Percentiles rank a stretch among this genome's conserved stretches.
phyloP scores from a whole-genome alignment of 1,140 invertebrate genomes.

The Proales similis region DNA sequence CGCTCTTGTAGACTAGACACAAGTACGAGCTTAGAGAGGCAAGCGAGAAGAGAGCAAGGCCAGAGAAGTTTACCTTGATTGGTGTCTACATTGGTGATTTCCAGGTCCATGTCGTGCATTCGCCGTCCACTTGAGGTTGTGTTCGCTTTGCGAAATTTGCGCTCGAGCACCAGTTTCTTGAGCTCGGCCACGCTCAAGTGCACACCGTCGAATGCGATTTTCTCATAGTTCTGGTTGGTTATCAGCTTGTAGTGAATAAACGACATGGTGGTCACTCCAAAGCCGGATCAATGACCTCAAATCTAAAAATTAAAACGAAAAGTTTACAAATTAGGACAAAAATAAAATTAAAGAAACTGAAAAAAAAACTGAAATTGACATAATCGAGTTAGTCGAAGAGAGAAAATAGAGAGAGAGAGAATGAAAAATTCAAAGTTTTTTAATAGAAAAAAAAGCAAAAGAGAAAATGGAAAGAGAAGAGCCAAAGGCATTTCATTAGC shows the following conservation, averaged over 20 bases:
- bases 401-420: too few species aligned
- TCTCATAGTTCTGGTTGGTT: conserved; percentile 36
- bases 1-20: conserved; percentile 19
- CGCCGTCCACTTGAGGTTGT: not conserved
- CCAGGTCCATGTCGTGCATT: conserved; percentile 10
- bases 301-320: too few species aligned
- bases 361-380: too few species aligned
- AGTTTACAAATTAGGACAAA: too few species aligned
- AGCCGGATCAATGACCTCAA: too few species aligned
- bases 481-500: too few species aligned
- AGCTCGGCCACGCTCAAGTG: conserved; percentile 22
- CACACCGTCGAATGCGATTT: conserved; percentile 36
- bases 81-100: conserved; percentile 32
- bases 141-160: conserved; percentile 28
- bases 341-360: too few species aligned
- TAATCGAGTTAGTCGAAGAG: too few species aligned
- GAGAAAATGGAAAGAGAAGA: too few species aligned
- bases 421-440: too few species aligned
- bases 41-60: too few species aligned
- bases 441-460: too few species aligned
- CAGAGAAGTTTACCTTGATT: conserved; percentile 8
- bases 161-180: conserved; percentile 35
- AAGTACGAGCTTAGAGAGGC: not conserved
- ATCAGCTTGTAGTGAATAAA: conserved; percentile 38
- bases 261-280: conserved; percentile 29